Evolutionary conservation across 2,113 vertebrate genomes (phyloP), one percentile per base, ranked within the genome.

Genomic region (Corvus moneduloides): DNA sequence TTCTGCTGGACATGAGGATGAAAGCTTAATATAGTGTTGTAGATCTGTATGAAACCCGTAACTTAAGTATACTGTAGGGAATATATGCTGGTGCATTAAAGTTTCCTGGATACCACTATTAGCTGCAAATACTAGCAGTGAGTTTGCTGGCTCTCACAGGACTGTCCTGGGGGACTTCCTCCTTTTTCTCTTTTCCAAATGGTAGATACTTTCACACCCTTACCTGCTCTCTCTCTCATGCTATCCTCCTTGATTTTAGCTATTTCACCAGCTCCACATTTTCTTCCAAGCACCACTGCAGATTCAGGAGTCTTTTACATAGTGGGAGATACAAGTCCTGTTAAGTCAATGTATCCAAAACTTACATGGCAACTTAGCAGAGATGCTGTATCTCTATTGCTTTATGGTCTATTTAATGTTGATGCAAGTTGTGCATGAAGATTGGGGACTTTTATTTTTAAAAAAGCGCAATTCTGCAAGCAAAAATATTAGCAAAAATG

Each of bases 391-490:
- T 71, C 59, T 77, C 59, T 72, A 1, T 56, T 93, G 30, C 24
- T 61, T 59, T 49, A 39, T 52, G 39, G 14, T 18, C 5, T 82
- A 0, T 27, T n/a, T 74, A 67, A 55, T 59, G 19, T 51, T n/a
- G 63, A 23, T 67, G 12, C 16, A 67, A 81, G 11, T 78, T 78
- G 16, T 59, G 18, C 11, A 22, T 24, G 10, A 46, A 23, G 5
- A 46, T 10, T 52, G 46, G 5, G 9, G 15, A 21, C 27, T 73
- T 59, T 2, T 22, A 10, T 68, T 68, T 27, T 18, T 32, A 1
- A 32, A 10, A 32, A 46, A 8, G 4, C 0, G 0, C 6, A 46
- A 28, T n/a, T 55, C 32, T 62, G 27, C 23, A 58, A 78, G n/a
- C 33, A 37, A 23, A 87, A 78, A 7, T n/a, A 9, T 71, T 87